Base-by-base conservation (phyloP, 2,113 vertebrate species). In the Struthidea cinerea region DNA sequence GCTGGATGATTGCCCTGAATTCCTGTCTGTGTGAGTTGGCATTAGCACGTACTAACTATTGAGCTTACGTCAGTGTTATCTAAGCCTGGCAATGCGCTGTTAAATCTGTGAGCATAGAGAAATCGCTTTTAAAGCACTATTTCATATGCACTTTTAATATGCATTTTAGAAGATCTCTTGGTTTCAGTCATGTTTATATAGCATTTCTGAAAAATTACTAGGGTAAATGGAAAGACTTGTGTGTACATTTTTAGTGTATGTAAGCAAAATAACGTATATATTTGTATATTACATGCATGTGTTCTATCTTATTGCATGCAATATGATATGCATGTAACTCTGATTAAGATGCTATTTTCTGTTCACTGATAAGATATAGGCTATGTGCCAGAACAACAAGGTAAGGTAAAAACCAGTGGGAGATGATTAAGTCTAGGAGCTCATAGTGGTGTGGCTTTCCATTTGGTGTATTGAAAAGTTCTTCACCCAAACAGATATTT, bases 1-100 rank as follows among this genome's bases (percentile, higher is more conserved):
- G 28, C 64, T 97, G 90, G 69, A 91, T 79, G 82, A 41, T 76
- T 91, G 87, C 94, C 92, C 84, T 90, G 81, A 87, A 83, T 93
- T 91, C 70, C 41, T 91, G 70, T 84, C 78, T 87, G 8, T 94
- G 73, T 77, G 78, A 93, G 65, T 42, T 96, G 87, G 65, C 92
- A 84, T 82, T 89, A 78, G 49, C 70, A 68, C 82, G 70, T 52
- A 79, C 90, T 81, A 78, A 87, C 84, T 90, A 21, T 37, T 91
- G 87, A 93, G 78, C 32, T 95, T 91, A 89, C 16, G 16, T 96
- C 86, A 88, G 57, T 90, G 77, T 84, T 96, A 84, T 56, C 82
- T 90, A 85, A 91, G 70, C 65, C 53, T 96, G 90, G 61, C 70
- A 85, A 49, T 71, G 57, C 22, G 13, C 37, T 53, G 28, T 85